Evolutionary conservation across 1,140 invertebrate species (phyloP), one percentile per base, ranked within the genome.

Genomic region (Macrotrachela quadricornifera): DNA sequence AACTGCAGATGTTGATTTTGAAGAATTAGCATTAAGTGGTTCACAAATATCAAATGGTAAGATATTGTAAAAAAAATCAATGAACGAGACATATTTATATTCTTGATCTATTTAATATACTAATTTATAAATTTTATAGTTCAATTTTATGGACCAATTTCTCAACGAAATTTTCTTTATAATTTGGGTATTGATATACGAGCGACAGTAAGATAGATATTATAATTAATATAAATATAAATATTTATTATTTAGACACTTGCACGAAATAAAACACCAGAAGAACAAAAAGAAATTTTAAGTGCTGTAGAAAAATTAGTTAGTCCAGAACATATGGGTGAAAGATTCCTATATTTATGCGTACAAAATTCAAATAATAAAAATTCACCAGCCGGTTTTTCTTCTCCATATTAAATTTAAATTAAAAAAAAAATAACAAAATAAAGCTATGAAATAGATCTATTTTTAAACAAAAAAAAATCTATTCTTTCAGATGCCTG

Each of bases 1-100:
- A 39, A 53, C 51, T 13, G 16, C 37, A 37, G 51, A 53, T 41
- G 51, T 53, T 18, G 51, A 53, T 30, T 53, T 53, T 36, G 21
- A 46, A 43, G 46, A 46, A 12, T 47, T 53, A 48, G 39, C 36
- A n/a, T 13, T 46, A 46, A 13, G 46, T 18, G 44, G 44, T 12
- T 16, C 3, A 4, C 21, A 47, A 47, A 47, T 17, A 43, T 46
- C 51, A 18, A 53, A 53, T 40, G 30, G 44, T 47, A 47, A 14
- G 38, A 17, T 9, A 18, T 51, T 51, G 6, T 36, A 38, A n/a
- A 37, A 46, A 46, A 46, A 38, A 42, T 46, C 51, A 16, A 53
- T 46, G n/a, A n/a, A 30, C 38, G 38, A 13, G 38, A 17, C 1
- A 18, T 51, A 42, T 15, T 36, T 37, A n/a, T 36, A 21, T 10